Conservation (phyloP, 2,113 vertebrate genomes). For the Tenrec ecaudatus region DNA sequence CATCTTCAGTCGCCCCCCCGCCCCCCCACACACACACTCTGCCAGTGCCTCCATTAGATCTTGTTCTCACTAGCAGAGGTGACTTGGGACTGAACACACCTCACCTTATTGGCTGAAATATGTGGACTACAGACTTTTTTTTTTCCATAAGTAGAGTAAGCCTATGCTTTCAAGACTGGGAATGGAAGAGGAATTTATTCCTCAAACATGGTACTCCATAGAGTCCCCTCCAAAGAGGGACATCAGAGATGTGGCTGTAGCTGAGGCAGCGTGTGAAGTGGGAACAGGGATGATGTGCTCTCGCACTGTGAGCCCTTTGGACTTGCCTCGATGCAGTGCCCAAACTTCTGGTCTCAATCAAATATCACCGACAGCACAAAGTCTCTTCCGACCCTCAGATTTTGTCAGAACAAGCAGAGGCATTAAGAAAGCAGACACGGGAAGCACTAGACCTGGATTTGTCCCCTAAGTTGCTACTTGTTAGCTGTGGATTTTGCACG, state of each 20-base stretch:
- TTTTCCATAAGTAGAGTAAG: not conserved
- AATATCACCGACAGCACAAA: not conserved
- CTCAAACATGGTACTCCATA: fast-evolving
- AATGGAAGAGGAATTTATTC: not conserved
- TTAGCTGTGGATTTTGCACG: not conserved
- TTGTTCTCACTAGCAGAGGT: conserved; percentile 61
- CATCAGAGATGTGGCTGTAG: fast-evolving
- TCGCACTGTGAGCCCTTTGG: fast-evolving
- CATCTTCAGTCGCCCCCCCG: not conserved
- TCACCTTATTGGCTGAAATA: not conserved
- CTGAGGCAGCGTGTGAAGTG: not conserved
- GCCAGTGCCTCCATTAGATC: not conserved
- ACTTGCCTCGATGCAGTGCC: not conserved
- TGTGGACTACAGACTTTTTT: not conserved
- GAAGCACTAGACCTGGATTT: not conserved
- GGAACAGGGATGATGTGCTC: not conserved
- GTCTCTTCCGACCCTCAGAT: not conserved
- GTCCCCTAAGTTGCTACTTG: not conserved
- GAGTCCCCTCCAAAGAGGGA: no score
- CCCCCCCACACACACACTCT: no score
- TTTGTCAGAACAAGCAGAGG: not conserved
- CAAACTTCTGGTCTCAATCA: not conserved
- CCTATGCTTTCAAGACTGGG: not conserved
- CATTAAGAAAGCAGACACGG: fast-evolving
- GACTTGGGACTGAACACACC: not conserved